Conservation (phyloP, 2,797 vertebrate species). For the Sebastes hubbsi region DNA sequence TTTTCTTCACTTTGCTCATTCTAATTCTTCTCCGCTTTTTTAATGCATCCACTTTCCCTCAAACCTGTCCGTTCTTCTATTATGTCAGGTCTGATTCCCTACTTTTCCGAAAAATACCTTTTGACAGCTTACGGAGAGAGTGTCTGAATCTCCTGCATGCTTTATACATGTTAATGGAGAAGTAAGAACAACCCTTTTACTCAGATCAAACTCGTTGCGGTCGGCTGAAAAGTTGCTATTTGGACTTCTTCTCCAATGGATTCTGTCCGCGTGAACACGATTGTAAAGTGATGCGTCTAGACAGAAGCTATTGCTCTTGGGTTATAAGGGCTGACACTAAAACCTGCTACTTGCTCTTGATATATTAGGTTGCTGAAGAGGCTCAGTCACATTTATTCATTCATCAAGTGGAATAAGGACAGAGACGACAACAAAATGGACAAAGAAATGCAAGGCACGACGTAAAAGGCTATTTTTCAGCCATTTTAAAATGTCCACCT, state of each 20-base stretch:
- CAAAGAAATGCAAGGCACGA: not conserved
- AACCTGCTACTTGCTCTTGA: conserved; percentile 4
- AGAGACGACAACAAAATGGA: not conserved
- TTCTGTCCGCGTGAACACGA: not conserved
- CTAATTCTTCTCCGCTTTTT: not conserved
- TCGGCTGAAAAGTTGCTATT: not conserved
- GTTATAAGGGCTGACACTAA: not conserved
- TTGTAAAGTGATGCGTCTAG: conserved; percentile 8
- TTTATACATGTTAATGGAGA: not conserved
- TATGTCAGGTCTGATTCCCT: conserved; percentile 4
- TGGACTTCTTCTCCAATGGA: not conserved
- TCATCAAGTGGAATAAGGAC: not conserved
- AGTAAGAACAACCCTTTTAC: not conserved
- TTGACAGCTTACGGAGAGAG: conserved; percentile 17
- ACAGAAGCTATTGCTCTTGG: not conserved
- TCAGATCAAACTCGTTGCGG: not conserved
- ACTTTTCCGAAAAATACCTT: not conserved
- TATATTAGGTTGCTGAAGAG: not conserved
- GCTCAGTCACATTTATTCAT: not conserved
- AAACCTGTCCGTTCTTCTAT: not conserved
- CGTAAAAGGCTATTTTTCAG: not conserved
- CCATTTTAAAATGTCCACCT: not conserved
- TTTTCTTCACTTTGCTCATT: not conserved
- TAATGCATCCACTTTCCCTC: not conserved
- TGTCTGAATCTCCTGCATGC: not conserved